A percentile compares a stretch with the other conserved stretches of the same genome.
Conservation (phyloP, 2,888 invertebrate species). For the Gnatocerus cornutus region DNA sequence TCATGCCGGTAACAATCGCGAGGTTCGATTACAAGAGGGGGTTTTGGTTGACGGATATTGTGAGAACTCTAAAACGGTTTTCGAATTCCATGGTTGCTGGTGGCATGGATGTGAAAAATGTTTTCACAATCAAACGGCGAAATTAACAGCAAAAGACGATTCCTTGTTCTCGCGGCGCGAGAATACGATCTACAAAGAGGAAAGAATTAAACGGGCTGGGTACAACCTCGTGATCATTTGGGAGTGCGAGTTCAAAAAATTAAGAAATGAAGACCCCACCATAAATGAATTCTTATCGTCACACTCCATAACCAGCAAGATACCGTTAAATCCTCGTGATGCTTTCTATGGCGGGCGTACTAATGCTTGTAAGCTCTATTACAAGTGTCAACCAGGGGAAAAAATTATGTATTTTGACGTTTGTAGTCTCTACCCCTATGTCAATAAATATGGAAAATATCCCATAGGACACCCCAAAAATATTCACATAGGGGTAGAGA, state of each 20-base stretch:
- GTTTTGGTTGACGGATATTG: too few species aligned
- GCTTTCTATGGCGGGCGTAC: not conserved
- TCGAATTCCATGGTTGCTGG: slow-evolving; percentile 11
- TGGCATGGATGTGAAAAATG: slow-evolving; percentile 11
- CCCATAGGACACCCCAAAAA: too few species aligned
- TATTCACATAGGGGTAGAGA: too few species aligned
- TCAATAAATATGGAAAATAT: slow-evolving; percentile 1
- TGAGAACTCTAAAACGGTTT: too few species aligned
- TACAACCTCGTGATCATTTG: not conserved
- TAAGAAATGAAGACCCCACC: too few species aligned
- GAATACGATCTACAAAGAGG: slow-evolving; percentile 1
- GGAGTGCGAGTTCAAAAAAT: slow-evolving; percentile 2
- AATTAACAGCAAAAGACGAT: not conserved
- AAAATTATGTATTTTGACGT: slow-evolving; percentile 2
- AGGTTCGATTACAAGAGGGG: too few species aligned
- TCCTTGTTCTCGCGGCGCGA: not conserved
- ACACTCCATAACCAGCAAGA: too few species aligned
- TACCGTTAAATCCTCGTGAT: not conserved
- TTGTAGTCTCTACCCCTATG: not conserved
- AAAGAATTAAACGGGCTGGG: not conserved
- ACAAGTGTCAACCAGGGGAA: not conserved
- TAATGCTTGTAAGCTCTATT: not conserved
- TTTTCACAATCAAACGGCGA: not conserved
- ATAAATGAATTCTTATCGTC: too few species aligned
- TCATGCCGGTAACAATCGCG: too few species aligned